Evolutionary conservation across 1,140 invertebrate genomes (phyloP).

Genomic region (Harlomillsia oculata): DNA sequence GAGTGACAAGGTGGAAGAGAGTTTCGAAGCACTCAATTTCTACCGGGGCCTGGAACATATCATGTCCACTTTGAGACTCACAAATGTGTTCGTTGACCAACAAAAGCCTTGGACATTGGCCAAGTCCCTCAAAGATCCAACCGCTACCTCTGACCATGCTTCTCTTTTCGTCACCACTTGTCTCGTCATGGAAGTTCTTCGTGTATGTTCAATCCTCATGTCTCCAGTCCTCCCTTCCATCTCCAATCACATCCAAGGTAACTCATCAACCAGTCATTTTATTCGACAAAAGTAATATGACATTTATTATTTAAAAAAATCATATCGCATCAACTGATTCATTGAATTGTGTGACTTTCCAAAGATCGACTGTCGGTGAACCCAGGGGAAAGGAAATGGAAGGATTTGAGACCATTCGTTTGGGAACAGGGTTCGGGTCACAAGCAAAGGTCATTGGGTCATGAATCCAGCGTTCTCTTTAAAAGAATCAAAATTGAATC

Average conservation of each 20-base stretch:
- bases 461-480: too few species aligned
- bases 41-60: slow-evolving; percentile 71
- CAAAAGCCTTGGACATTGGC: slow-evolving; percentile 78
- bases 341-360: too few species aligned
- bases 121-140: slow-evolving; percentile 44
- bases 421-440: too few species aligned
- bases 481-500: too few species aligned
- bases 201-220: slow-evolving; percentile 65
- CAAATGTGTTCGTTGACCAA: slow-evolving; percentile 77
- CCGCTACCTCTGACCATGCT: too few species aligned
- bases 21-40: slow-evolving; percentile 70
- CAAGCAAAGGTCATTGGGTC: too few species aligned
- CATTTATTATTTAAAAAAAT: background rate
- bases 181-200: slow-evolving; percentile 69
- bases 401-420: too few species aligned
- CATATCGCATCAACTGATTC: too few species aligned
- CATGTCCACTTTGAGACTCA: slow-evolving; percentile 59
- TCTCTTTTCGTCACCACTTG: slow-evolving; percentile 66
- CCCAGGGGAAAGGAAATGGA: too few species aligned
- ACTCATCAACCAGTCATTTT: background rate
- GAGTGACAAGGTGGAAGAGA: slow-evolving; percentile 48
- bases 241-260: slow-evolving; percentile 46
- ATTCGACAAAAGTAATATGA: background rate
- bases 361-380: too few species aligned
- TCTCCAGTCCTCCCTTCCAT: slow-evolving; percentile 75